phyloP scores from a whole-genome alignment of 1,140 invertebrate genomes.

The Paralvinella palmiformis region DNA sequence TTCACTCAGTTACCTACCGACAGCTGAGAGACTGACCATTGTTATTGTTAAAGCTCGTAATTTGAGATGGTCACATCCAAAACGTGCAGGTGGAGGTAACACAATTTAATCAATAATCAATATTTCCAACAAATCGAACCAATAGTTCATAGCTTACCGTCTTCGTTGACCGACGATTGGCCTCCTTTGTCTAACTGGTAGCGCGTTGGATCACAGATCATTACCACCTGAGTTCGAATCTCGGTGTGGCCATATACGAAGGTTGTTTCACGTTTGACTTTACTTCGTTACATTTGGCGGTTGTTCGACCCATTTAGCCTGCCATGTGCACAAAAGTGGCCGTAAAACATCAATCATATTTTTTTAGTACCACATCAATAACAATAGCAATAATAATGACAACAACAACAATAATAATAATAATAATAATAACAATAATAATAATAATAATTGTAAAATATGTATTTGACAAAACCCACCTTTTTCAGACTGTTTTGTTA shows the following conservation, averaged over 20 bases:
- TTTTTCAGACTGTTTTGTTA: conserved; percentile 53
- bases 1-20: conserved; percentile 77
- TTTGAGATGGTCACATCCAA: conserved; percentile 57
- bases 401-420: background rate
- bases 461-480: conserved; percentile 20
- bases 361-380: background rate
- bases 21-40: conserved; percentile 76
- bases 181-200: too few relatives aligned
- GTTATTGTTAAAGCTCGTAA: conserved; percentile 78
- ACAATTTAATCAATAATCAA: too few relatives aligned
- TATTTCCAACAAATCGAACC: too few relatives aligned
- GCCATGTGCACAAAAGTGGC: too few relatives aligned
- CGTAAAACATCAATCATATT: too few relatives aligned
- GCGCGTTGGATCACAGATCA: too few relatives aligned
- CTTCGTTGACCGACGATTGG: background rate
- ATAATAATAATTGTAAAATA: background rate
- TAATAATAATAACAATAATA: background rate
- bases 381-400: background rate
- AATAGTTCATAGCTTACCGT: background rate
- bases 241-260: too few relatives aligned
- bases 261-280: too few relatives aligned
- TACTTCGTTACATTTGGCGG: too few relatives aligned
- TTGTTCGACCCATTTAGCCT: too few relatives aligned
- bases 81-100: too few relatives aligned
- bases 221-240: too few relatives aligned